A percentile compares a stretch with the other conserved stretches of the same genome.
Conservation (phyloP, 1,140 invertebrate species). For the Eupristina koningsbergeri region DNA sequence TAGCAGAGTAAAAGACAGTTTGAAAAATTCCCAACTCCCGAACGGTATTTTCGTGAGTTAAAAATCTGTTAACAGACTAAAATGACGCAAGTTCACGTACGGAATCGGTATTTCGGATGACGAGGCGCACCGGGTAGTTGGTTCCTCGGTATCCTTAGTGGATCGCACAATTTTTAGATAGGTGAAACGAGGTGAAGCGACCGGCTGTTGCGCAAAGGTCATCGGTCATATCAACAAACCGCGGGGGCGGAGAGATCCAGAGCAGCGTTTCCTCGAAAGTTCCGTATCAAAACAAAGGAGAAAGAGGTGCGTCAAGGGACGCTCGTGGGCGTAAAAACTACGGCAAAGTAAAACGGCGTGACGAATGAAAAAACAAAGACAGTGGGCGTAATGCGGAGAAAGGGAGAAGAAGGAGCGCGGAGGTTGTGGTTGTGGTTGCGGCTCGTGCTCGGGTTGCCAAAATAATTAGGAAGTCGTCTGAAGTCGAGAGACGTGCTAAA, state of each 20-base stretch:
- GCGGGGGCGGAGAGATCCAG: background rate
- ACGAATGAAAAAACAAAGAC: background rate
- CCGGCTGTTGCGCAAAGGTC: background rate
- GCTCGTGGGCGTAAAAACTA: background rate
- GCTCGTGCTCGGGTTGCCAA: conserved; percentile 78
- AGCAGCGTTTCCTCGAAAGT: background rate
- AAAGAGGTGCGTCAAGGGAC: background rate
- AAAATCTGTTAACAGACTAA: no score
- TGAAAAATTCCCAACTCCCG: no score
- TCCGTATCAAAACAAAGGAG: background rate
- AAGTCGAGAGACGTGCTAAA: conserved; percentile 78
- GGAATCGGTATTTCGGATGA: no score
- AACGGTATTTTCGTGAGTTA: no score
- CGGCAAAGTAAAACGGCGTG: background rate
- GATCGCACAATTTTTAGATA: no score
- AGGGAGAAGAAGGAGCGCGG: background rate
- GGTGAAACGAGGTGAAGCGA: background rate
- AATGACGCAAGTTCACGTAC: no score
- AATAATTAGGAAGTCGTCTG: conserved; percentile 81
- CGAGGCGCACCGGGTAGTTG: no score
- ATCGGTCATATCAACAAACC: background rate
- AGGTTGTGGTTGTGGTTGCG: no score
- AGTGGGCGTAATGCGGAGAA: background rate
- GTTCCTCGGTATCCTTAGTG: no score
- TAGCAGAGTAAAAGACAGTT: no score